A percentile compares a stretch with the other conserved stretches of the same genome.
Conservation (phyloP, 2,113 vertebrate species). For the Trogon melanurus region DNA sequence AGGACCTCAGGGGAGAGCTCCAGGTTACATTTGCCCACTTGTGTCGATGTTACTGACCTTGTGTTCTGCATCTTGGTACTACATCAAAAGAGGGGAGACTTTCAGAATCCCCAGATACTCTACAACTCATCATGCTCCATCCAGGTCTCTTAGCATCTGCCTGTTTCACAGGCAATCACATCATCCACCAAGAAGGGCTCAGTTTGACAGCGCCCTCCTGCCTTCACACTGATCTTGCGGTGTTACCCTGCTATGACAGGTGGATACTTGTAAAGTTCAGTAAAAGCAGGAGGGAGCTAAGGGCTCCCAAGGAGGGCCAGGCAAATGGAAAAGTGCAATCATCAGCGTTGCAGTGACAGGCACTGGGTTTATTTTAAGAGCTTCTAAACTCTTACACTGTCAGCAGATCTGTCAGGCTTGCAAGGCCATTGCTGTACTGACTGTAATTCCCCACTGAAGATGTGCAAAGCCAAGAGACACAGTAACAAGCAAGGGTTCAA, state of each 20-base stretch:
- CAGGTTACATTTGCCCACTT: not conserved
- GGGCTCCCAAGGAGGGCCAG: not conserved
- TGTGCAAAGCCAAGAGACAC: not conserved
- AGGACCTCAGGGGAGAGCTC: not conserved
- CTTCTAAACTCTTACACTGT: constrained; percentile 1
- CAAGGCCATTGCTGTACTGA: not conserved
- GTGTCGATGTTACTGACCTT: not conserved
- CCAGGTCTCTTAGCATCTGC: not conserved
- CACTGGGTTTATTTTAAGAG: constrained; percentile 30
- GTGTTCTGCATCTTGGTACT: not conserved
- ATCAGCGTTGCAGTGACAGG: not conserved
- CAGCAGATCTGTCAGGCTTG: constrained; percentile 35
- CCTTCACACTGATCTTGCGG: not conserved
- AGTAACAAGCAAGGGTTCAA: not conserved
- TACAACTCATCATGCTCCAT: not conserved
- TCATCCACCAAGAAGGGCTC: not conserved
- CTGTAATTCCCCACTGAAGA: not conserved
- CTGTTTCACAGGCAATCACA: not conserved
- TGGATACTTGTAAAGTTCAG: not conserved
- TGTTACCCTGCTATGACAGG: not conserved
- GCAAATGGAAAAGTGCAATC: constrained; percentile 6
- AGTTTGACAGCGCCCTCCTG: not conserved
- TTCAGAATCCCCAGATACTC: not conserved
- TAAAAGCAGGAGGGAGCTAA: not conserved
- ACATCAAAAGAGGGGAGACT: not conserved